phyloP scores from a whole-genome alignment of 2,113 vertebrate genomes.

The human (Homo sapiens) region DNA sequence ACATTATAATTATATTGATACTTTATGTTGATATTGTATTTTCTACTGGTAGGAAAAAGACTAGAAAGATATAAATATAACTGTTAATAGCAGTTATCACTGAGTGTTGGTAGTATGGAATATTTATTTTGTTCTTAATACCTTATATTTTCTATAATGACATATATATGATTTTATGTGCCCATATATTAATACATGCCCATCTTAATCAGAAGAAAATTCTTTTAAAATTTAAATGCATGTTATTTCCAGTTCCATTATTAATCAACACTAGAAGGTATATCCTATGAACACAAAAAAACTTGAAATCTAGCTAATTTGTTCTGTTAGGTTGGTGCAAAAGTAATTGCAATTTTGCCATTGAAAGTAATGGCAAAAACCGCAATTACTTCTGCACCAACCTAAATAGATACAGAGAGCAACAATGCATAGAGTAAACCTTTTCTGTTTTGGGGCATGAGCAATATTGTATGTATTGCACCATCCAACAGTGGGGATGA shows the following conservation, averaged over 20 bases:
- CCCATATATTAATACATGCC: not conserved
- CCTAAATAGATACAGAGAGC: not conserved
- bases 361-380: too few species aligned
- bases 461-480: too few species aligned
- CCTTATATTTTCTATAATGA: not conserved
- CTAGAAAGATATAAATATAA: not conserved
- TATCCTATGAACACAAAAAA: not conserved
- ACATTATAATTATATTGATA: not conserved
- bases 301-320: not conserved
- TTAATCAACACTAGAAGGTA: not conserved
- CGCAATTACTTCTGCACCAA: too few species aligned
- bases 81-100: not conserved
- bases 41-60: not conserved
- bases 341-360: too few species aligned
- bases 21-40: not conserved
- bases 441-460: not conserved
- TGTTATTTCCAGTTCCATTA: not conserved
- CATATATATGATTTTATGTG: not conserved
- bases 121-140: conserved; percentile 25
- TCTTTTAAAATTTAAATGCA: not conserved
- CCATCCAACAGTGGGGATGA: too few species aligned
- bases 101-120: not conserved
- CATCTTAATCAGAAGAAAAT: not conserved
- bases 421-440: not conserved
- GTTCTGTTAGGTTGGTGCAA: not conserved